Evolutionary conservation across 1,140 invertebrate genomes (phyloP).

Genomic region (Melanaphis sacchari): DNA sequence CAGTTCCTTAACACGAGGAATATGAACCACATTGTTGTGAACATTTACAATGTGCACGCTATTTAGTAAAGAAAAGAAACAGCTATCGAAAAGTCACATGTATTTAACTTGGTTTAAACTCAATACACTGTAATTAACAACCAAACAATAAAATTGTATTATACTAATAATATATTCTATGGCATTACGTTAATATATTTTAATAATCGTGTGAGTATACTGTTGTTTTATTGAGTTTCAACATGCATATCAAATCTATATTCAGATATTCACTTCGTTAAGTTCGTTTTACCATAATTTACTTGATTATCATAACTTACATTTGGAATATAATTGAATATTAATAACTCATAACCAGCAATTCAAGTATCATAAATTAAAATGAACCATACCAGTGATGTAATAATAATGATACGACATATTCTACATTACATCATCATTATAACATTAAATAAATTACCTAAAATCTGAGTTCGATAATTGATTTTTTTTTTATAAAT

Average conservation of each 20-base stretch:
- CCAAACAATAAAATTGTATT: neutral
- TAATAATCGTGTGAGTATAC: neutral
- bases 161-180: neutral
- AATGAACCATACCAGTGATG: neutral
- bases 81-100: too few relatives aligned
- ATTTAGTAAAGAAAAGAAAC: too few relatives aligned
- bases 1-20: neutral
- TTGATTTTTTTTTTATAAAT: too few relatives aligned
- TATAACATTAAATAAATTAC: neutral
- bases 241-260: neutral
- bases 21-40: too few relatives aligned
- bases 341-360: neutral
- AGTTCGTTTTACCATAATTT: neutral
- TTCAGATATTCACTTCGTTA: neutral
- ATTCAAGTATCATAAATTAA: neutral
- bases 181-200: neutral
- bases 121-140: neutral
- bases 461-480: too few relatives aligned
- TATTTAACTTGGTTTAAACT: neutral
- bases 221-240: neutral
- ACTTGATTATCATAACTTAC: neutral
- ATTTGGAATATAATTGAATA: neutral
- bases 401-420: neutral
- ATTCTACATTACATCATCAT: neutral
- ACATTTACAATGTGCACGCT: too few relatives aligned